phyloP scores from a whole-genome alignment of 2,113 vertebrate species.

The Crypturellus undulatus region DNA sequence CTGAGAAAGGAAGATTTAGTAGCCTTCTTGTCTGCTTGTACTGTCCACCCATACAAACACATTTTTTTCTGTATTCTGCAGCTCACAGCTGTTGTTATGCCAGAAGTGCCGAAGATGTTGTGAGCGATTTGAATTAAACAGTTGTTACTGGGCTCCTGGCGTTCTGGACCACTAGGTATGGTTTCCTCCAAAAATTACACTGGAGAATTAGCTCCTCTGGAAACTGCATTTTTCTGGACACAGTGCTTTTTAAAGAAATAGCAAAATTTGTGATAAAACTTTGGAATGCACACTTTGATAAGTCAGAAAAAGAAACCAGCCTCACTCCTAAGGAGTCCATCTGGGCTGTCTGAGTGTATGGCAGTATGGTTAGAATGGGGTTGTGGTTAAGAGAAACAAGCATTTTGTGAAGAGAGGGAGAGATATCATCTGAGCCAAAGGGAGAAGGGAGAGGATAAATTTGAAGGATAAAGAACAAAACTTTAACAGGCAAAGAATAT shows the following conservation, averaged over 20 bases:
- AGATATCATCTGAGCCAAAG: background rate
- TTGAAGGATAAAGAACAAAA: background rate
- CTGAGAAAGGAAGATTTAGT: background rate
- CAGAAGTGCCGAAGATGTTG: background rate
- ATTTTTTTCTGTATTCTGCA: background rate
- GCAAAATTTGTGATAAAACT: background rate
- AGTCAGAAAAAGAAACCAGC: background rate
- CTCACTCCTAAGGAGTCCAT: background rate
- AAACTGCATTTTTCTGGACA: background rate
- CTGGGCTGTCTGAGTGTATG: background rate
- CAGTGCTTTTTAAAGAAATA: background rate
- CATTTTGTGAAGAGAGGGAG: background rate
- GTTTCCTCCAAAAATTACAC: background rate
- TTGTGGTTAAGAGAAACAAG: background rate
- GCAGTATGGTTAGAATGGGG: background rate
- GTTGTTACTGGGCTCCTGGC: background rate
- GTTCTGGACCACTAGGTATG: background rate
- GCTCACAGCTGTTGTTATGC: background rate
- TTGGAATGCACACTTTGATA: background rate
- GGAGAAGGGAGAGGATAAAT: background rate
- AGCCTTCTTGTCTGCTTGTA: background rate
- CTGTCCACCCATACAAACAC: background rate
- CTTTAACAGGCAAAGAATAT: background rate
- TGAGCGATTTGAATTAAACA: background rate
- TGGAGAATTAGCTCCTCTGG: background rate